Evolutionary conservation across 2,888 invertebrate species (phyloP).

Genomic region (Mesorhabditis sp.): DNA sequence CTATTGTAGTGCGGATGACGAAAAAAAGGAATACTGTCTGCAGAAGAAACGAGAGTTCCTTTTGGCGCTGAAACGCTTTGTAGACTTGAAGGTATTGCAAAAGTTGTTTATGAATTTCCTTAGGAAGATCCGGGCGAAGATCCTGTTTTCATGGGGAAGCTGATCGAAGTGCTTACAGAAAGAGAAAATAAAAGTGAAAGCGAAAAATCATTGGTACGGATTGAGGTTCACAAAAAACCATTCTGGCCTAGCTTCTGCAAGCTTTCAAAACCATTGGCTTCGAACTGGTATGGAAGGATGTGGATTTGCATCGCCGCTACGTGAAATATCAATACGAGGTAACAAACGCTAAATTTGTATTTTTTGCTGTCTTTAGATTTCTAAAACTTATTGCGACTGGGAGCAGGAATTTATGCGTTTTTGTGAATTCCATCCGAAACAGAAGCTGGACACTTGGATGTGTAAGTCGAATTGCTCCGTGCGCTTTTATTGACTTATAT

Average conservation of each 20-base stretch:
- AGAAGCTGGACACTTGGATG: not conserved
- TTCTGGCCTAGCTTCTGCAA: not conserved
- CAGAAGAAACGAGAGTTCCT: conserved; percentile 8
- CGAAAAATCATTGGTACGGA: not conserved
- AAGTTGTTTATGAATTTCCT: not conserved
- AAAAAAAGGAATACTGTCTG: conserved; percentile 10
- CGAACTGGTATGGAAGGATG: not conserved
- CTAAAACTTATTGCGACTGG: not conserved
- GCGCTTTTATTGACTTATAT: not conserved
- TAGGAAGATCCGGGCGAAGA: conserved; percentile 10
- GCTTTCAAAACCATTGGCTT: not conserved
- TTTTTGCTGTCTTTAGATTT: not conserved
- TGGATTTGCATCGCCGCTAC: not conserved
- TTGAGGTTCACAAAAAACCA: not conserved
- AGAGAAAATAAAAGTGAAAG: conserved; percentile 5
- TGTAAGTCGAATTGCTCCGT: not conserved
- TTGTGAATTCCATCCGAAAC: not conserved
- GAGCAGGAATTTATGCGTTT: not conserved
- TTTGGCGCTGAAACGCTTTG: conserved; percentile 5
- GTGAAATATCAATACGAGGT: not conserved
- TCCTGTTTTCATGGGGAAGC: not conserved
- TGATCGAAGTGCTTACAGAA: not conserved
- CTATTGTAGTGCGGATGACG: conserved; percentile 11
- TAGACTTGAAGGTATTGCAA: conserved; percentile 1
- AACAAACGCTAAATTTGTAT: not conserved